These are phyloP conservation scores for Drosophila mimica DNA, from an alignment of 2,888 invertebrate species.

Conservation along the genomic window DNA sequence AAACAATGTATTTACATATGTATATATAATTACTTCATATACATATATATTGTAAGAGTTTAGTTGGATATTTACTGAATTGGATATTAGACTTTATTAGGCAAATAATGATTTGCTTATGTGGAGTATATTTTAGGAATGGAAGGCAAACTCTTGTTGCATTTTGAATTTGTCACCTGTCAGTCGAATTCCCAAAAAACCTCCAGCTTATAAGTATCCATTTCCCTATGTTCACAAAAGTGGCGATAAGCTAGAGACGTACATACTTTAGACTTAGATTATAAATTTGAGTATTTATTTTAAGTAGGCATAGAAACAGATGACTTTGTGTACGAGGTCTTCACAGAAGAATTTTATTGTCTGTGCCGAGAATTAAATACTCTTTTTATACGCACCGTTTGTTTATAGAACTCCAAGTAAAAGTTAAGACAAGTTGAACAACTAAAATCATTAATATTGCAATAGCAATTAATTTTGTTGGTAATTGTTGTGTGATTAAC, in stretches of 20 bases:
- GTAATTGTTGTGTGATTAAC: not conserved
- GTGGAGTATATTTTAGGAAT: not conserved
- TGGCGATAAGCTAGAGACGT: not conserved
- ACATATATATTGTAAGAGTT: not conserved
- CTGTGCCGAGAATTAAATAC: not conserved
- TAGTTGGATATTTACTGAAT: not conserved
- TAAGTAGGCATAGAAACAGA: not conserved
- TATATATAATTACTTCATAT: not conserved
- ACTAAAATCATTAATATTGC: not conserved
- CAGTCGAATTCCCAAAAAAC: not conserved
- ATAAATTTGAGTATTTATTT: not conserved
- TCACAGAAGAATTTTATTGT: not conserved
- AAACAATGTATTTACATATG: slow-evolving; percentile 29
- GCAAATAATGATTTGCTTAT: not conserved
- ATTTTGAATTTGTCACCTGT: not conserved
- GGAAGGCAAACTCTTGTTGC: not conserved
- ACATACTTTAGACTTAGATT: not conserved
- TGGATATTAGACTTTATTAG: not conserved
- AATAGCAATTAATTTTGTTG: not conserved
- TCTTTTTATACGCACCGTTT: not conserved
- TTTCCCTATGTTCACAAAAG: not conserved
- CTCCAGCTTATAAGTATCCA: not conserved
- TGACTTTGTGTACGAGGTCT: not conserved
- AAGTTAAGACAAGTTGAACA: not conserved
- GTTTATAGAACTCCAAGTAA: not conserved